Conservation (phyloP, 2,113 vertebrate genomes). For the Stictonetta naevosa region DNA sequence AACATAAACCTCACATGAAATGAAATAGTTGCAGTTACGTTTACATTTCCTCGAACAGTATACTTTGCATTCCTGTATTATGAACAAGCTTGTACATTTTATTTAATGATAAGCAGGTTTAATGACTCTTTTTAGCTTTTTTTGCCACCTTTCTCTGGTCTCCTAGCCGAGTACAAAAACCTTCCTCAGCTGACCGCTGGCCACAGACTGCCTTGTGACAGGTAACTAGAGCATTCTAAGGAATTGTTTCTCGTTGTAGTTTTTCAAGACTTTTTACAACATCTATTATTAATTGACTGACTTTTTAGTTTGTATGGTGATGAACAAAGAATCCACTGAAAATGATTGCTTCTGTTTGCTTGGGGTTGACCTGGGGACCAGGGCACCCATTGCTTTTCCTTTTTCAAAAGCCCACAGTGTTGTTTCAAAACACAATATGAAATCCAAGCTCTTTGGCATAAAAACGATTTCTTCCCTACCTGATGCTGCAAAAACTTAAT, state of each 20-base stretch:
- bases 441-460: not conserved
- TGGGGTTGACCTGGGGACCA: not conserved
- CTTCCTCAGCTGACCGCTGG: not conserved
- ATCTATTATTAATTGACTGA: not conserved
- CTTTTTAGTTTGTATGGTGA: not conserved
- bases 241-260: not conserved
- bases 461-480: not conserved
- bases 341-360: not conserved
- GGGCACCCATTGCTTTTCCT: not conserved
- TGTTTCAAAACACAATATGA: not conserved
- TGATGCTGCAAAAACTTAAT: not conserved
- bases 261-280: not conserved
- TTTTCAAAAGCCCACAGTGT: not conserved
- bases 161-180: not conserved
- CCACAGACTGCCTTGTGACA: not conserved
- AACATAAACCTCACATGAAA: slow-evolving; percentile 62
- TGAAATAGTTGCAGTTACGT: slow-evolving; percentile 38
- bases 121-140: not conserved
- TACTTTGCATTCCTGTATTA: not conserved
- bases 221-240: not conserved
- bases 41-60: slow-evolving; percentile 19
- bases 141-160: not conserved
- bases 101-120: slow-evolving; percentile 2
- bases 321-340: not conserved
- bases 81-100: not conserved